These are phyloP conservation scores for Microcebus griseorufus DNA, from an alignment of 2,113 vertebrate genomes.

Conservation along the genomic window DNA sequence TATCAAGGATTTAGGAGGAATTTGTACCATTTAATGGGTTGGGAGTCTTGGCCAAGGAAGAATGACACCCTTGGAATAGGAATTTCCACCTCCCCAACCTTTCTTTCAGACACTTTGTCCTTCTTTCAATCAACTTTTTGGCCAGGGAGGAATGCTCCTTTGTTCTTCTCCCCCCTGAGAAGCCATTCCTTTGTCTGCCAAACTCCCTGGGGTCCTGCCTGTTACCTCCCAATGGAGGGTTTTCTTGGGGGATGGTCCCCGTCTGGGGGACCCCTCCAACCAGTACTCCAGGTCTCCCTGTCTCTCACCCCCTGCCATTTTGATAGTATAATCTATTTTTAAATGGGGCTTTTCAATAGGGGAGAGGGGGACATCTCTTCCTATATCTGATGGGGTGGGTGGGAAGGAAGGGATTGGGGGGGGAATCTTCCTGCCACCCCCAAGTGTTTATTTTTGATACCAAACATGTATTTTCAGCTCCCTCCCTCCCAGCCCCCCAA, in stretches of 20 bases:
- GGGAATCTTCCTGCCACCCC: conserved; percentile 62
- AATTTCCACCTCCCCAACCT: conserved; percentile 45
- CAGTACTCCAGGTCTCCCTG: conserved; percentile 67
- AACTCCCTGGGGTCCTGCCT: conserved; percentile 68
- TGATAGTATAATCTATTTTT: conserved; percentile 82
- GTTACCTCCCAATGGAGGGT: conserved; percentile 74
- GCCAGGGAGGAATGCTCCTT: conserved; percentile 54
- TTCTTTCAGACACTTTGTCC: conserved; percentile 62
- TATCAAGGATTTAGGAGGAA: conserved; percentile 44
- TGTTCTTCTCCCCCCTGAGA: conserved; percentile 60
- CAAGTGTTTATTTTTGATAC: conserved; percentile 82
- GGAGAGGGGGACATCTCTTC: conserved; percentile 68
- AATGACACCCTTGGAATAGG: conserved; percentile 42
- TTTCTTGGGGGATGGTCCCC: conserved; percentile 58
- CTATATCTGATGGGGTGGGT: conserved; percentile 71
- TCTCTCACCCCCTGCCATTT: conserved; percentile 57
- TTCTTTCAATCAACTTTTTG: conserved; percentile 46
- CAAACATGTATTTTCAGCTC: conserved; percentile 76
- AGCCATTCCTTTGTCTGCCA: conserved; percentile 79
- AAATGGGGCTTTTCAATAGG: conserved; percentile 76
- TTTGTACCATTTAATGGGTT: conserved; percentile 33
- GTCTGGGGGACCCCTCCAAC: conserved; percentile 71
- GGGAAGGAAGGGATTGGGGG: conserved; percentile 71
- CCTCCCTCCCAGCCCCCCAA: conserved; percentile 76
- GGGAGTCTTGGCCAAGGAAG: conserved; percentile 50